Evolutionary conservation across 2,113 vertebrate genomes (phyloP).

Genomic region (Eira barbara): DNA sequence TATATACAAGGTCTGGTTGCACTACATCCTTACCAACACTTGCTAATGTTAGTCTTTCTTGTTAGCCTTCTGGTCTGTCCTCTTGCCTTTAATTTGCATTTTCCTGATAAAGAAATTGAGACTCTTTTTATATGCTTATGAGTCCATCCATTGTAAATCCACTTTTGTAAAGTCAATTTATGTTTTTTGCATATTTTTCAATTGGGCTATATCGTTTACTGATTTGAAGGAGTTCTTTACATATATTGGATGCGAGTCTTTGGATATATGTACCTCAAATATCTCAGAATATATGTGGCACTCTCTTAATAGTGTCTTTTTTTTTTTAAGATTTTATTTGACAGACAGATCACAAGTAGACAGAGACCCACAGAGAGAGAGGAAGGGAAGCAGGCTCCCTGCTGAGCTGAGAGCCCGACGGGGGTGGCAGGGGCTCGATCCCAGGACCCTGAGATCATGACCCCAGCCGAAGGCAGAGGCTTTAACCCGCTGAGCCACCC

Average conservation of each 20-base stretch:
- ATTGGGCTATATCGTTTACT: neutral
- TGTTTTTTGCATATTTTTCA: neutral
- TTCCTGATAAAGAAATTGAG: neutral
- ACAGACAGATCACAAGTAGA: no score
- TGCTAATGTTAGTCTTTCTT: neutral
- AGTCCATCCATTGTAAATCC: neutral
- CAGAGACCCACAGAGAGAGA: no score
- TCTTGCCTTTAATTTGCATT: neutral
- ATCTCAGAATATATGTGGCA: neutral
- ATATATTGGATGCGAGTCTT: neutral
- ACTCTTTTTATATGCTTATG: neutral
- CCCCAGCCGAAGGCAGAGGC: no score
- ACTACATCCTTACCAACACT: neutral
- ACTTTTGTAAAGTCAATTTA: constrained; percentile 4
- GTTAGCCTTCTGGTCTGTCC: neutral
- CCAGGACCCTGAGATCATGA: no score
- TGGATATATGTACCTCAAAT: neutral
- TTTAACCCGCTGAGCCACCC: no score
- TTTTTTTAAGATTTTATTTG: no score
- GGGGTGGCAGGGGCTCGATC: no score
- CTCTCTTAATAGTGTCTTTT: no score
- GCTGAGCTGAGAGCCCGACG: no score
- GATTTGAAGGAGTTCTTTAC: neutral
- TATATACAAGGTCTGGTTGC: neutral
- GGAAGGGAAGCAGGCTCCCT: no score